Conservation (phyloP, 2,888 invertebrate genomes). For the Leptopilina drosophilae region DNA sequence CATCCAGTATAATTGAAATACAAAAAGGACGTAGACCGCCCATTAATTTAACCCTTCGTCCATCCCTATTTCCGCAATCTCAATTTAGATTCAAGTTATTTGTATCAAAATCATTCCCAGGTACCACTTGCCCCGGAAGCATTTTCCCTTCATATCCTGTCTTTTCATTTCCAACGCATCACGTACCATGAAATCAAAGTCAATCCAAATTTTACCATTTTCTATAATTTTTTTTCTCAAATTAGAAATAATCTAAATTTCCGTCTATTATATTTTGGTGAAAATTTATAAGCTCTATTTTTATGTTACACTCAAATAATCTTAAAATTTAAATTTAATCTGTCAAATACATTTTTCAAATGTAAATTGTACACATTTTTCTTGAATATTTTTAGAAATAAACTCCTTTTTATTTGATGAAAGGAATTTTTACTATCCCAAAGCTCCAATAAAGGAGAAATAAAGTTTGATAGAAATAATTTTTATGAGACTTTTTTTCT, state of each 20-base stretch:
- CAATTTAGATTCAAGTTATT: conserved; percentile 19
- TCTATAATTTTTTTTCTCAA: too few species aligned
- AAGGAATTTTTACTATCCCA: neutral
- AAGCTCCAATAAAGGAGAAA: neutral
- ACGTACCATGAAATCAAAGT: conserved; percentile 5
- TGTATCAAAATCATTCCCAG: conserved; percentile 18
- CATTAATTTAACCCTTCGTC: conserved; percentile 17
- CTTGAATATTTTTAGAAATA: neutral
- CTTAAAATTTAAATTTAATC: too few species aligned
- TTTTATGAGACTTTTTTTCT: neutral
- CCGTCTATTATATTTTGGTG: too few species aligned
- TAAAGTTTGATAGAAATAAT: conserved; percentile 14
- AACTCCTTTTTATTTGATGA: neutral
- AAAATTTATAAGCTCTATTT: too few species aligned
- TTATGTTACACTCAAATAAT: too few species aligned
- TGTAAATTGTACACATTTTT: neutral
- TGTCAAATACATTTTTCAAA: neutral
- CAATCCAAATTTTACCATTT: conserved; percentile 18
- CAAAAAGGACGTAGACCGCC: neutral
- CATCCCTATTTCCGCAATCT: conserved; percentile 18
- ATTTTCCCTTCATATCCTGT: conserved; percentile 37
- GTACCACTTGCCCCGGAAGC: conserved; percentile 14
- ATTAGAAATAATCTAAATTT: too few species aligned
- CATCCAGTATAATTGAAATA: neutral
- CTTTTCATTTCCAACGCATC: conserved; percentile 19